phyloP scores from a whole-genome alignment of 2,113 vertebrate species.

The Poeciliopsis occidentalis region DNA sequence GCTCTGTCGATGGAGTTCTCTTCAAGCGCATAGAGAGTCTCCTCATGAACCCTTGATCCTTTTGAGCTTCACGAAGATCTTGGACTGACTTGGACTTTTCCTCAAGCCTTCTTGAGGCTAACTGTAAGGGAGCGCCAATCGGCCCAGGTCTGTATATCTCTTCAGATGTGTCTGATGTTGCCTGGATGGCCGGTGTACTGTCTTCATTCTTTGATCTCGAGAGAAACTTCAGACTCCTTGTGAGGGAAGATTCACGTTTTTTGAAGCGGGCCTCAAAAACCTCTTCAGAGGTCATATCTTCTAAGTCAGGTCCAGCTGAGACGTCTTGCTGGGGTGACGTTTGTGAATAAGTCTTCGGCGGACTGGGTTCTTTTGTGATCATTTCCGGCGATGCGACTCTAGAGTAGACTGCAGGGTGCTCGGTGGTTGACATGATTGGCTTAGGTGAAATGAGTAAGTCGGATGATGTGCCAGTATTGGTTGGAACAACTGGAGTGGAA shows the following conservation, averaged over 20 bases:
- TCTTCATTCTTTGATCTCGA: slow-evolving; percentile 89
- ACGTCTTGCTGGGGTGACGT: slow-evolving; percentile 57
- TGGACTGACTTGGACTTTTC: slow-evolving; percentile 94
- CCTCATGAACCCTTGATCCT: slow-evolving; percentile 89
- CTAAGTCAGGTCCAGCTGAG: slow-evolving; percentile 70
- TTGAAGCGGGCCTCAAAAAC: slow-evolving; percentile 96
- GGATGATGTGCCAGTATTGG: slow-evolving; percentile 5
- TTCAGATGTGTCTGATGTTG: slow-evolving; percentile 76
- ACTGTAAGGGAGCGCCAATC: slow-evolving; percentile 87
- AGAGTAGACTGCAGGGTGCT: slow-evolving; percentile 82
- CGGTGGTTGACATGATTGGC: slow-evolving; percentile 59
- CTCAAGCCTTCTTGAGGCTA: slow-evolving; percentile 77
- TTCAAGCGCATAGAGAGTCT: slow-evolving; percentile 89
- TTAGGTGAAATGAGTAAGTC: slow-evolving; percentile 43
- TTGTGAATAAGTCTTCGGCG: slow-evolving; percentile 59
- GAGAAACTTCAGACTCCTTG: slow-evolving; percentile 87
- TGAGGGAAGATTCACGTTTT: slow-evolving; percentile 89
- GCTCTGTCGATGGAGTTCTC: slow-evolving; percentile 85
- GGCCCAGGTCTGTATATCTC: slow-evolving; percentile 92
- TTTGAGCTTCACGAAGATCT: slow-evolving; percentile 88
- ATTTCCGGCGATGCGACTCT: slow-evolving; percentile 80
- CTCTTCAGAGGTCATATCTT: slow-evolving; percentile 92
- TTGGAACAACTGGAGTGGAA: slow-evolving; percentile 40
- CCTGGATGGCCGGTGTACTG: slow-evolving; percentile 69
- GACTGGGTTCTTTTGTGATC: slow-evolving; percentile 77